Conservation (phyloP, 2,888 invertebrate species). For the Muschampia plurimacula region DNA sequence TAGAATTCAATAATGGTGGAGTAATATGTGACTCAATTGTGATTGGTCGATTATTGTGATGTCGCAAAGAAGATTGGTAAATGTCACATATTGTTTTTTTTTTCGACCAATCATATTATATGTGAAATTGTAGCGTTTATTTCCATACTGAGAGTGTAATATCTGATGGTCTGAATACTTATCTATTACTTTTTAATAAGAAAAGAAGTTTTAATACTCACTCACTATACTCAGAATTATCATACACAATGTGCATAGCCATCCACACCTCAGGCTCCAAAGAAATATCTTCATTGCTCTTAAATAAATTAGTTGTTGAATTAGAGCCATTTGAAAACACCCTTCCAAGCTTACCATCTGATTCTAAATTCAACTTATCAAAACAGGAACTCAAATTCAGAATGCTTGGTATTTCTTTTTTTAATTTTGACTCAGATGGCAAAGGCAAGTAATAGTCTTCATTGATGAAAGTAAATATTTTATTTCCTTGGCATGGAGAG, state of each 20-base stretch:
- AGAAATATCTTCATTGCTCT: slow-evolving; percentile 61
- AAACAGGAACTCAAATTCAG: slow-evolving; percentile 57
- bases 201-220: slow-evolving; percentile 57
- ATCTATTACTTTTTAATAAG: background rate
- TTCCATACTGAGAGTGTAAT: too few species aligned
- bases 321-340: slow-evolving; percentile 53
- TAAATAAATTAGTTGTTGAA: slow-evolving; percentile 65
- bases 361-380: slow-evolving; percentile 55
- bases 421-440: slow-evolving; percentile 55
- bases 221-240: slow-evolving; percentile 74
- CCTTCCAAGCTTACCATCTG: slow-evolving; percentile 48
- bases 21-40: too few species aligned
- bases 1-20: too few species aligned
- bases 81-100: too few species aligned
- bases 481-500: slow-evolving; percentile 60
- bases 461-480: slow-evolving; percentile 85
- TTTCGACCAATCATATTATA: too few species aligned
- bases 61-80: too few species aligned
- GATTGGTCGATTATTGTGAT: too few species aligned
- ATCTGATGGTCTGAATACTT: too few species aligned
- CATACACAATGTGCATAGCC: slow-evolving; percentile 73
- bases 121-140: too few species aligned
- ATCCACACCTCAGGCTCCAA: slow-evolving; percentile 60
- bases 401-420: slow-evolving; percentile 43
- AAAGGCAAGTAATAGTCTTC: slow-evolving; percentile 82